Conservation (phyloP, 2,113 vertebrate species). For the Psettodes erumei region DNA sequence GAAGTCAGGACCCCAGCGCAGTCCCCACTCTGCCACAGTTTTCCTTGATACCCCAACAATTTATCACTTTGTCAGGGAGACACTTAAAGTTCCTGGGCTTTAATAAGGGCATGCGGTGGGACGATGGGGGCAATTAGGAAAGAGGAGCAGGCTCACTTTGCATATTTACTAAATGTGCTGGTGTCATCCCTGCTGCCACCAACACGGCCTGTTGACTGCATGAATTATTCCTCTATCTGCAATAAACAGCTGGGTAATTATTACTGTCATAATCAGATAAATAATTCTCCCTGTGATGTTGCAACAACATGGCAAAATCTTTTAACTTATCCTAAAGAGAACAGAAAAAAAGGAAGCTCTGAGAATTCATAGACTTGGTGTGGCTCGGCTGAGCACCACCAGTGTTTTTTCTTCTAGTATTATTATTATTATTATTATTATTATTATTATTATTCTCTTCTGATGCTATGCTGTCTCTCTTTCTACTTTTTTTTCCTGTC, state of each 20-base stretch:
- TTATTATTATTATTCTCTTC: constrained; percentile 19
- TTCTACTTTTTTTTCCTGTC: constrained; percentile 44
- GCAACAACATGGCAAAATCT: constrained; percentile 86
- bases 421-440: not conserved
- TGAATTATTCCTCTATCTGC: constrained; percentile 99
- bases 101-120: constrained; percentile 98
- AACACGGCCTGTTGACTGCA: constrained; percentile 98
- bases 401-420: constrained; percentile 20
- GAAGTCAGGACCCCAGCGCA: constrained; percentile 96
- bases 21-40: constrained; percentile 93
- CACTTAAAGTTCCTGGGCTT: constrained; percentile 96
- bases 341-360: constrained; percentile 72
- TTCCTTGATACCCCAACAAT: constrained; percentile 93
- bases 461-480: constrained; percentile 33
- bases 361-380: constrained; percentile 89
- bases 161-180: constrained; percentile 98
- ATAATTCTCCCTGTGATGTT: constrained; percentile 95
- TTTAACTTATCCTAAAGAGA: constrained; percentile 87
- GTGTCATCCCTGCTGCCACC: constrained; percentile 87
- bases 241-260: constrained; percentile 99
- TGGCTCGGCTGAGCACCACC: constrained; percentile 79
- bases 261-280: constrained; percentile 99
- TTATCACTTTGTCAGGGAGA: constrained; percentile 99
- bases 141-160: constrained; percentile 92
- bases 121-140: constrained; percentile 95